phyloP scores from a whole-genome alignment of 2,113 vertebrate genomes.

The Anseranas semipalmata region DNA sequence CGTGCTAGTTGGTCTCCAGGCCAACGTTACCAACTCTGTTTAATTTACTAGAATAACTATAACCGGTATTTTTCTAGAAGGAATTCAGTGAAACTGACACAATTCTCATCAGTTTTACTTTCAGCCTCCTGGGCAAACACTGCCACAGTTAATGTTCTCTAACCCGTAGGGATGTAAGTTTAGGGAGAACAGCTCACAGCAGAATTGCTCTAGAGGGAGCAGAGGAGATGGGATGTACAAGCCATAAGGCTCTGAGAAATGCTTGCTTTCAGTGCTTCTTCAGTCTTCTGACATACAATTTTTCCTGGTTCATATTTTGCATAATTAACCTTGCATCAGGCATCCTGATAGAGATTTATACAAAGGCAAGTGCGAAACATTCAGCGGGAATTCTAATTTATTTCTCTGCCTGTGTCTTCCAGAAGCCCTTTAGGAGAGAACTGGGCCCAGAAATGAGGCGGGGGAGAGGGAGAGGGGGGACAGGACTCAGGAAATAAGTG shows the following conservation, averaged over 20 bases:
- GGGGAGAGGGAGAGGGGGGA: background rate
- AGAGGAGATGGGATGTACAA: background rate
- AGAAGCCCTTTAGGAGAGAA: background rate
- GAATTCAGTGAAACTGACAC: background rate
- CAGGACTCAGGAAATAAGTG: background rate
- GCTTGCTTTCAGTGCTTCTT: background rate
- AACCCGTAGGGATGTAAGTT: constrained; percentile 12
- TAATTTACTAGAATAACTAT: background rate
- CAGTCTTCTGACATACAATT: background rate
- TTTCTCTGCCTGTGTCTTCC: background rate
- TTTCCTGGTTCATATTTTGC: background rate
- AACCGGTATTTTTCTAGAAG: background rate
- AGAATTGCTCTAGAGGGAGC: constrained; percentile 52
- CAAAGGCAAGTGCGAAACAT: background rate
- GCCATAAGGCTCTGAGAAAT: background rate
- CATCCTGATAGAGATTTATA: background rate
- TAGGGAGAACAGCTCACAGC: constrained; percentile 42
- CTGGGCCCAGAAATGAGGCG: background rate
- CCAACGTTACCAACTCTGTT: background rate
- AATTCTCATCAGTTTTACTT: constrained; percentile 39
- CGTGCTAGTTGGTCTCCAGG: background rate
- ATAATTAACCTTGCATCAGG: constrained; percentile 4
- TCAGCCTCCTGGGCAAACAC: constrained; percentile 35
- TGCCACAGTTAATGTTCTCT: constrained; percentile 50
- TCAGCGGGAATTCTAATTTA: background rate